Evolutionary conservation across 92 coral and sea anemone species (phyloP).

Genomic region (Siderastrea radians): DNA sequence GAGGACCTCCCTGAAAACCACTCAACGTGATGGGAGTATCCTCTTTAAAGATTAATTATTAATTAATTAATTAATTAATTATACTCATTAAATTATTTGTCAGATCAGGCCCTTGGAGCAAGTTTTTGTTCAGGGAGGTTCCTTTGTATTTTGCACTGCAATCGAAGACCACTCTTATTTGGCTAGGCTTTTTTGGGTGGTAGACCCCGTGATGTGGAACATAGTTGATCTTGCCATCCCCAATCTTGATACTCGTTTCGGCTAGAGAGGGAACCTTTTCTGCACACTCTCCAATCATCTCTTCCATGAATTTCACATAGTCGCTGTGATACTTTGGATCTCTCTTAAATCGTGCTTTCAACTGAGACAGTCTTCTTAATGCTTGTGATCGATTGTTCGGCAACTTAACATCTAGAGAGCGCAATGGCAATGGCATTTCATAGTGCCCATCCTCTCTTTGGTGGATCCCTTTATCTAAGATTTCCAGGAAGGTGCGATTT

Average conservation of each 20-base stretch:
- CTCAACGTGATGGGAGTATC: too few species aligned
- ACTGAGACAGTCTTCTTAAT: constrained; percentile 29
- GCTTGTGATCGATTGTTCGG: constrained; percentile 60
- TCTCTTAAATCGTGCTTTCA: constrained; percentile 43
- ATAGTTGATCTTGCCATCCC: constrained; percentile 49
- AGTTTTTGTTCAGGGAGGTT: constrained; percentile 27
- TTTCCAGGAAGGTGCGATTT: constrained; percentile 47
- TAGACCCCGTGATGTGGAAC: constrained; percentile 56
- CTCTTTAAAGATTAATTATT: too few species aligned
- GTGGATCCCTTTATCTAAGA: constrained; percentile 55
- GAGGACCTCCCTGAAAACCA: too few species aligned
- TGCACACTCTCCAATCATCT: constrained; percentile 62
- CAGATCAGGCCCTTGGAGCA: constrained; percentile 39
- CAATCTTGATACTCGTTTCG: too few species aligned
- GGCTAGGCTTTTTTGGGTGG: constrained; percentile 49
- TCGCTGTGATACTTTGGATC: constrained; percentile 57
- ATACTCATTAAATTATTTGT: constrained; percentile 39
- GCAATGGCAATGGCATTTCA: constrained; percentile 68
- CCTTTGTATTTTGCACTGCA: constrained; percentile 53
- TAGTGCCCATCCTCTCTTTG: constrained; percentile 60
- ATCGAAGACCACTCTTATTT: constrained; percentile 57
- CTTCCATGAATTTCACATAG: constrained; percentile 66
- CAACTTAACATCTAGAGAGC: neutral
- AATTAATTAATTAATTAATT: too few species aligned
- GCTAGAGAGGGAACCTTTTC: neutral